phyloP scores from a whole-genome alignment of 2,888 invertebrate species.

The Drosophila neotestacea region DNA sequence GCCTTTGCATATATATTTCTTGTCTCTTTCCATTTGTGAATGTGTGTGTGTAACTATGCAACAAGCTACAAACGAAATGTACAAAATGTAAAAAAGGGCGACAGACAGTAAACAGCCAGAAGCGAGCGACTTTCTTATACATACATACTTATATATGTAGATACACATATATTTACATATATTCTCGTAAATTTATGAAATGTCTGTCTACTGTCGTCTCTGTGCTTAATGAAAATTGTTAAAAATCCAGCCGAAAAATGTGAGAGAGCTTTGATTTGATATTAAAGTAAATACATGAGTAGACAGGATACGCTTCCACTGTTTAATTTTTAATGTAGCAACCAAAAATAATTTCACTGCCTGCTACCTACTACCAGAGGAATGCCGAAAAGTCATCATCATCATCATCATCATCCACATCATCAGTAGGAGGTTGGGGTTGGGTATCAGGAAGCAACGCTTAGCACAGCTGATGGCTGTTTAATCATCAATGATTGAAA shows the following conservation, averaged over 20 bases:
- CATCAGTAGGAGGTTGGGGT: constrained; percentile 1
- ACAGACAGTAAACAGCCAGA: constrained; percentile 30
- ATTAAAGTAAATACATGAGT: constrained; percentile 66
- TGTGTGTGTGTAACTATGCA: constrained; percentile 60
- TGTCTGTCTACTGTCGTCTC: constrained; percentile 30
- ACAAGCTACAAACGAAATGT: constrained; percentile 24
- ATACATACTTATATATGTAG: background rate
- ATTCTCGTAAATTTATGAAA: constrained; percentile 13
- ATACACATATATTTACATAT: constrained; percentile 7
- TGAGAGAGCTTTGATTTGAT: constrained; percentile 67
- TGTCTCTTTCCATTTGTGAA: background rate
- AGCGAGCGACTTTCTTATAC: constrained; percentile 11
- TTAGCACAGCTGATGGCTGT: constrained; percentile 56
- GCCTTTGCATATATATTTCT: background rate
- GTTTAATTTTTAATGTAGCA: constrained; percentile 70
- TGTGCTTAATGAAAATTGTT: constrained; percentile 49
- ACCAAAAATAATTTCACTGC: constrained; percentile 66
- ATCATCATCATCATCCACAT: constrained; percentile 20
- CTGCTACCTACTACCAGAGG: constrained; percentile 42
- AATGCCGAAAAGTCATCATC: constrained; percentile 41
- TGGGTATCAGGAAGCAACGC: constrained; percentile 18
- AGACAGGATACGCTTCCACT: constrained; percentile 18
- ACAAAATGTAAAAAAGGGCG: constrained; percentile 25
- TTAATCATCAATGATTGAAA: constrained; percentile 80
- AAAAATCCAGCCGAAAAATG: constrained; percentile 25